phyloP scores from a whole-genome alignment of 2,888 invertebrate species.

The Acrobasis repandana region DNA sequence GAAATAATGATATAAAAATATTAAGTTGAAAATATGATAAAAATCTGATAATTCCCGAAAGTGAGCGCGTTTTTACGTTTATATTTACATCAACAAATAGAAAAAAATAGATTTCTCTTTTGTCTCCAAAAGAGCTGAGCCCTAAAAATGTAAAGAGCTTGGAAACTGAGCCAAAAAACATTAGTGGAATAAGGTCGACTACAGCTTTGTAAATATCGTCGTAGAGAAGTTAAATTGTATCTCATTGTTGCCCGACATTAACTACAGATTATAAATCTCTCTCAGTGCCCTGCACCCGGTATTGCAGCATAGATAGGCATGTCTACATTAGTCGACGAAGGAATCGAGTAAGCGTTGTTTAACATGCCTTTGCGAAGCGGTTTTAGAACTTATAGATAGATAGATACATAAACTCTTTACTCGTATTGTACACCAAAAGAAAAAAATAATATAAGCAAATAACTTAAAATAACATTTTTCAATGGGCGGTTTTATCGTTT shows the following conservation, averaged over 20 bases:
- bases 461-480: too few relatives aligned
- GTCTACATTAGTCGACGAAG: slow-evolving; percentile 2
- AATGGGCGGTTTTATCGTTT: too few relatives aligned
- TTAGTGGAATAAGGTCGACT: slow-evolving; percentile 68
- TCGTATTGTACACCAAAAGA: too few relatives aligned
- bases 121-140: not conserved
- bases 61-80: too few relatives aligned
- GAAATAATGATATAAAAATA: too few relatives aligned
- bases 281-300: slow-evolving; percentile 48
- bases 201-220: slow-evolving; percentile 68
- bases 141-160: slow-evolving; percentile 5
- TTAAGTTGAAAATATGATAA: too few relatives aligned
- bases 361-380: too few relatives aligned
- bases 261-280: slow-evolving; percentile 74
- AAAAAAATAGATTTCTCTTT: not conserved
- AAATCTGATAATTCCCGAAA: too few relatives aligned
- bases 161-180: slow-evolving; percentile 35
- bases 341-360: not conserved
- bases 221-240: slow-evolving; percentile 70
- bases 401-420: too few relatives aligned
- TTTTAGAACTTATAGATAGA: too few relatives aligned
- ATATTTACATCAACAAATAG: too few relatives aligned
- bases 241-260: slow-evolving; percentile 73
- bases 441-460: too few relatives aligned
- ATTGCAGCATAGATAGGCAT: slow-evolving; percentile 31